These are phyloP conservation scores for Thyatira batis DNA, from an alignment of 2,888 invertebrate species.

Conservation along the genomic window DNA sequence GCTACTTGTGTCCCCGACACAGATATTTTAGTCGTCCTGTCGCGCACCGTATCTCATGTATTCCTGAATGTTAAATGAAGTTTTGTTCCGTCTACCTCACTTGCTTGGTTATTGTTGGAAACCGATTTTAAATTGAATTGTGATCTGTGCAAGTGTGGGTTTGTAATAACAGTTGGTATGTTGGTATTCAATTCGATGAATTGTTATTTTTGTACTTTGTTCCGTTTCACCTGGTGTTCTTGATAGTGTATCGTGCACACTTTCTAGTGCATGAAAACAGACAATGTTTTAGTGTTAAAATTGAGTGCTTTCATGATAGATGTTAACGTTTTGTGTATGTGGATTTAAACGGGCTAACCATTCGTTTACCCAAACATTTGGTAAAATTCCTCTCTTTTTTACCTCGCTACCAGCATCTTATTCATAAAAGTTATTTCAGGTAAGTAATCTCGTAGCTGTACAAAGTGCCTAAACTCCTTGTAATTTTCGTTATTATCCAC, in stretches of 20 bases:
- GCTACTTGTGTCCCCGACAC: constrained; percentile 25
- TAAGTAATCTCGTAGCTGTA: not conserved
- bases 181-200: not conserved
- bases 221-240: not conserved
- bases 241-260: not conserved
- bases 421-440: not conserved
- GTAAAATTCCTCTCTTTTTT: not conserved
- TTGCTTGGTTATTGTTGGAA: constrained; percentile 4
- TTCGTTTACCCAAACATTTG: no score
- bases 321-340: not conserved
- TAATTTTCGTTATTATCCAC: not conserved
- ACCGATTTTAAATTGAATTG: not conserved
- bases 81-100: constrained; percentile 17
- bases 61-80: constrained; percentile 33
- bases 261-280: not conserved
- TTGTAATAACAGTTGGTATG: not conserved
- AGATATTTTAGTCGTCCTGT: constrained; percentile 38
- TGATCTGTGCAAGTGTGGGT: not conserved
- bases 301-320: not conserved
- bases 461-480: not conserved
- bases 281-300: not conserved
- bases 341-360: not conserved
- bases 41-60: constrained; percentile 20
- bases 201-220: not conserved
- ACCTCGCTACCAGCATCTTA: not conserved